phyloP scores from a whole-genome alignment of 2,113 vertebrate species.

The pig (Sus scrofa) region T2T-Sscrofa CM000814.6:121214001-121214500 shows the following conservation, averaged over 20 bases:
- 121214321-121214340: neutral
- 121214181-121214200: neutral
- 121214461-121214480: neutral
- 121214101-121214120: neutral
- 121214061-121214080: constrained; percentile 20
- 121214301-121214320: neutral
- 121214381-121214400: neutral
- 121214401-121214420: neutral
- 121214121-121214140: neutral
- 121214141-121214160: neutral
- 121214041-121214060: neutral
- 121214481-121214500: neutral
- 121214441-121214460: neutral
- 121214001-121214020: neutral
- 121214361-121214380: neutral
- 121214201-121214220: neutral
- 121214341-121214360: neutral
- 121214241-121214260: neutral
- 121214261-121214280: neutral
- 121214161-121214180: neutral
- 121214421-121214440: neutral
- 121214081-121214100: neutral
- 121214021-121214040: constrained; percentile 17
- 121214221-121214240: neutral
- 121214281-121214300: neutral